These are phyloP conservation scores for Callaeas wilsoni DNA, from an alignment of 2,113 vertebrate genomes.

Conservation along the genomic window DNA sequence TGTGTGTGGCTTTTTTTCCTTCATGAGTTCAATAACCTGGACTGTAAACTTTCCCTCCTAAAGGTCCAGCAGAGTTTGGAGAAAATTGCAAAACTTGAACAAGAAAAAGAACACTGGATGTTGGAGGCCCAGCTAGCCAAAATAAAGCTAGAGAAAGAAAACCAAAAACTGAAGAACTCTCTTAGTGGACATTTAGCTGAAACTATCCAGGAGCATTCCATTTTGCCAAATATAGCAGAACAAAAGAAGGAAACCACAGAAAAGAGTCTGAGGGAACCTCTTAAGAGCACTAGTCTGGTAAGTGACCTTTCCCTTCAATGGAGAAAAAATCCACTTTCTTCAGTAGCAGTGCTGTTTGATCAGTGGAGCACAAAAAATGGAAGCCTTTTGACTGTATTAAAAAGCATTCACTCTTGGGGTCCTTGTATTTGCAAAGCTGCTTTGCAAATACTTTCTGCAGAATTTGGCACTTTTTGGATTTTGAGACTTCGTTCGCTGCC, in stretches of 20 bases:
- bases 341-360: neutral
- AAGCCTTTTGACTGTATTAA: neutral
- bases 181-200: conserved; percentile 42
- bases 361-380: neutral
- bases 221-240: neutral
- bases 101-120: conserved; percentile 99
- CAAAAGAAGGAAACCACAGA: conserved; percentile 67
- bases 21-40: neutral
- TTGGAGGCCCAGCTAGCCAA: conserved; percentile 93
- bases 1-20: neutral
- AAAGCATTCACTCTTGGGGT: neutral
- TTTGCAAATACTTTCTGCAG: neutral
- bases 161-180: conserved; percentile 76
- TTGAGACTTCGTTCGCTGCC: neutral
- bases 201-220: conserved; percentile 57
- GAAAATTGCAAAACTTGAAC: conserved; percentile 94
- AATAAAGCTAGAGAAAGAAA: conserved; percentile 95
- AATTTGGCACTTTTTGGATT: neutral
- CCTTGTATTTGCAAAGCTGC: neutral
- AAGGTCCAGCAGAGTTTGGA: conserved; percentile 96
- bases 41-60: neutral
- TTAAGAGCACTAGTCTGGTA: conserved; percentile 82
- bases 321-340: neutral
- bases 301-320: conserved; percentile 21
- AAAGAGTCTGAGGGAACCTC: conserved; percentile 62